Conservation (phyloP, 2,888 invertebrate genomes). For the Tanypteryx hageni region DNA sequence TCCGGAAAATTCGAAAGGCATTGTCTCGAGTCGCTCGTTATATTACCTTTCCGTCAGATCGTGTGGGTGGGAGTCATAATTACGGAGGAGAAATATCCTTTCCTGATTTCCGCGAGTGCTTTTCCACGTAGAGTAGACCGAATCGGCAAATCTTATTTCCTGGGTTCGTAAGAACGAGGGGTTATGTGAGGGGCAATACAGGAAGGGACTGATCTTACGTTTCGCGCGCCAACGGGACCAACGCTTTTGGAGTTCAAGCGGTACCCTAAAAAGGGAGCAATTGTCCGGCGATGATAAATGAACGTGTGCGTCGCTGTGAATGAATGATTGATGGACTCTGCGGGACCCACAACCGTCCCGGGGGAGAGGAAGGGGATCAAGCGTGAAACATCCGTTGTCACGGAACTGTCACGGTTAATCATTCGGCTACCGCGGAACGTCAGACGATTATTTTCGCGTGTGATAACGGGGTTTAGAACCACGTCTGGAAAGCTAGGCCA, state of each 20-base stretch:
- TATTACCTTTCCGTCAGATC: background rate
- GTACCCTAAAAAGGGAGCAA: background rate
- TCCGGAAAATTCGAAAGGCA: background rate
- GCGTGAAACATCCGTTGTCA: constrained; percentile 18
- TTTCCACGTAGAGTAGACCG: background rate
- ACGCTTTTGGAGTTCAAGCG: no score
- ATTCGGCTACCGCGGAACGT: background rate
- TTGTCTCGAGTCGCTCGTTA: background rate
- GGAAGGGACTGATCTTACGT: no score
- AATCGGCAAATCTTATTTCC: background rate
- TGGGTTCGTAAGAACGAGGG: no score
- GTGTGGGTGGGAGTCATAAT: background rate
- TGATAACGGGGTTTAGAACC: background rate
- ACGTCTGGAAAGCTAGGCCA: background rate
- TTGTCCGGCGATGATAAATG: background rate
- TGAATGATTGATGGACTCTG: background rate
- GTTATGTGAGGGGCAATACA: no score
- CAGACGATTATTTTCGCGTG: constrained; percentile 4
- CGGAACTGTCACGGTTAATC: constrained; percentile 7
- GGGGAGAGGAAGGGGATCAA: background rate
- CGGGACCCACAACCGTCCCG: background rate
- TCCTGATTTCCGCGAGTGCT: background rate
- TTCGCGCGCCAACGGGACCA: no score
- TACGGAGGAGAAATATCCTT: background rate
- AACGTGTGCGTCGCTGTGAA: background rate